Evolutionary conservation across 2,113 vertebrate species (phyloP), one percentile per base, ranked within the genome.

Genomic region (Neotoma lepida): DNA sequence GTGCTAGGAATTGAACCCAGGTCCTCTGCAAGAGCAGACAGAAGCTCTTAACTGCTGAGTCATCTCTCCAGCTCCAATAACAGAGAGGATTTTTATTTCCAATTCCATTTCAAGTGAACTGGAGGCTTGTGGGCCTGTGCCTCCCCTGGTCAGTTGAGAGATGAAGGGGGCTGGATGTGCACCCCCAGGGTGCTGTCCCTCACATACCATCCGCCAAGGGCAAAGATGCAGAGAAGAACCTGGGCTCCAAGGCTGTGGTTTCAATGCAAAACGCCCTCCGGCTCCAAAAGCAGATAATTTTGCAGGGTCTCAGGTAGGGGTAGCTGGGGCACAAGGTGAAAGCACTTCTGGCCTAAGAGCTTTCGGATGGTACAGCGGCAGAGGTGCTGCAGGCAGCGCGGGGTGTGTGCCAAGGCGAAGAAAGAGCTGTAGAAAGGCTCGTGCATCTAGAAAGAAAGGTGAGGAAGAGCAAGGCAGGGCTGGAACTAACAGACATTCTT

Each of bases 201-300:
- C 0, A 1, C 2, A 7, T 6, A 0, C 1, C 20, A 44, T 33
- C 56, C 20, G 0, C 0, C 2, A 51, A 71, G 26, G 54, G 14
- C 1, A 0, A 15, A 1, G 6, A 13, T 0, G 41, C 39, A 22
- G 3, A 17, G 33, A 2, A 6, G 1, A 6, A 41, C 33, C n/a
- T 8, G 3, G 17, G 39, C 14, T 17, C 13, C 4, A 1, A 5
- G 2, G 14, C 82, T 30, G 88, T 9, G 28, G 12, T 22, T 9
- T 98, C 98, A 98, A 10, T 46, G 68, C 86, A 99, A 20, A 0
- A 95, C 6, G 1, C 98, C 98, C 44, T 98, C 93, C 0, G 98
- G 98, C 61, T 98, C 96, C 96, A 99, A 81, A 44, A 99, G 98
- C 18, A 99, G 97, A 68, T 98, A 99, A 0, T 91, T 87, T 0